These are phyloP conservation scores for Diachrysia chrysitis DNA, from an alignment of 2,888 invertebrate species.

Conservation along the genomic window DNA sequence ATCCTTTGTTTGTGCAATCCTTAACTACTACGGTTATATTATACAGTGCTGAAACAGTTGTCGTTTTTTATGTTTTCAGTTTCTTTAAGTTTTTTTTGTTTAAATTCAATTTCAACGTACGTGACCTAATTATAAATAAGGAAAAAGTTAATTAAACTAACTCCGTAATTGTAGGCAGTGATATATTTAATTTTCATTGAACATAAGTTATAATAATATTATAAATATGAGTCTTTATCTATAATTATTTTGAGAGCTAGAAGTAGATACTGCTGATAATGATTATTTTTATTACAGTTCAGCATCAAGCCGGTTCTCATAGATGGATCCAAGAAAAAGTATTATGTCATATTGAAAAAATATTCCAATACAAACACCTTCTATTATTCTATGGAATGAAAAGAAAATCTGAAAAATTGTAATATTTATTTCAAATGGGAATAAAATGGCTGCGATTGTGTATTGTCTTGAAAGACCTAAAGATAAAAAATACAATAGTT, in stretches of 20 bases:
- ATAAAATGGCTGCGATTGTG: not conserved
- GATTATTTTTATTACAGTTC: not conserved
- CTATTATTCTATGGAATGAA: not conserved
- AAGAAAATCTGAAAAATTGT: not conserved
- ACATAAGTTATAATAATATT: no score
- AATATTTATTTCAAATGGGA: not conserved
- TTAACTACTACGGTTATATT: slow-evolving; percentile 55
- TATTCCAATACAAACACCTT: not conserved
- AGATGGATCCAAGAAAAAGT: no score
- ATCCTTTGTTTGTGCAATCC: slow-evolving; percentile 71
- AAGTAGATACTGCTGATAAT: no score
- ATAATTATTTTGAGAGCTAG: not conserved
- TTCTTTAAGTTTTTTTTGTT: not conserved
- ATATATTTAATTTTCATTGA: no score
- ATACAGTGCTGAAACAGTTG: slow-evolving; percentile 17
- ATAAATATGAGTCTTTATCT: no score
- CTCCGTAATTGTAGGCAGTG: no score
- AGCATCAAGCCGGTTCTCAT: not conserved
- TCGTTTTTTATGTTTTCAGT: not conserved
- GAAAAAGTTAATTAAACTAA: not conserved
- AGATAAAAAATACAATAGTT: not conserved
- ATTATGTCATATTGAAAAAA: not conserved
- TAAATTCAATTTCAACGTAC: not conserved
- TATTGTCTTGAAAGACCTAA: not conserved
- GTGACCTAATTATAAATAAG: not conserved